Base-by-base conservation (phyloP, 2,113 vertebrate species). In the Dromas ardeola region DNA sequence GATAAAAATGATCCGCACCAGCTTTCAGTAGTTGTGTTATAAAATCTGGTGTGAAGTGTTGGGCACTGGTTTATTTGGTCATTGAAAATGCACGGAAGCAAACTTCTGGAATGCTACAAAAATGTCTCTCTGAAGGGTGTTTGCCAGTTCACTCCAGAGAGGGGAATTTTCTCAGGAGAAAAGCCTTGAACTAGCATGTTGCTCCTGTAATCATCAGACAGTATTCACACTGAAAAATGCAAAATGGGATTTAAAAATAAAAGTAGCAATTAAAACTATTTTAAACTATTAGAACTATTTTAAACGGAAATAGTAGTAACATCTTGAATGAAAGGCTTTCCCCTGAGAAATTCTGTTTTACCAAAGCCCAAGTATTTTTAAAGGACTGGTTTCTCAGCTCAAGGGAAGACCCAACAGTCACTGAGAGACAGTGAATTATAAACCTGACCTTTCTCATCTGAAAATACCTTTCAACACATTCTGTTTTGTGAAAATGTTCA, bases 401-500 rank as follows among this genome's bases (percentile, higher is more conserved):
- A 78, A 55, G 69, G 45, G 72, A 95, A 83, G 76, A 86, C 63
- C 58, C 58, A 89, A 13, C 47, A 93, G 55, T 84, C 50, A 74
- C 72, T 72, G 71, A 76, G 49, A 93, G 40, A 96, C 78, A 87
- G 52, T 87, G 88, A 95, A 93, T 71, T 84, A 81, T 74, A 90
- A 95, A 73, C 53, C 67, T 95, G 93, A 96, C 83, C 89, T 82
- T 96, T 97, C 70, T 91, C 47, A 81, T 94, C 49, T 84, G 58
- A 87, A 97, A 97, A 83, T 62, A 90, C 81, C n/a, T 96, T 92
- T 91, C 80, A 86, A 65, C 4, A 1, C 49, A 62, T 91, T 91
- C 78, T 80, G 34, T 47, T 94, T 88, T 88, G 73, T 88, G 81
- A 86, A 93, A 87, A 76, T 43, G 49, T 89, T 93, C 89, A 66